Percentiles rank a stretch among this genome's conserved stretches.
Conservation (phyloP, 2,888 invertebrate species). For the Epinotia nisella region DNA sequence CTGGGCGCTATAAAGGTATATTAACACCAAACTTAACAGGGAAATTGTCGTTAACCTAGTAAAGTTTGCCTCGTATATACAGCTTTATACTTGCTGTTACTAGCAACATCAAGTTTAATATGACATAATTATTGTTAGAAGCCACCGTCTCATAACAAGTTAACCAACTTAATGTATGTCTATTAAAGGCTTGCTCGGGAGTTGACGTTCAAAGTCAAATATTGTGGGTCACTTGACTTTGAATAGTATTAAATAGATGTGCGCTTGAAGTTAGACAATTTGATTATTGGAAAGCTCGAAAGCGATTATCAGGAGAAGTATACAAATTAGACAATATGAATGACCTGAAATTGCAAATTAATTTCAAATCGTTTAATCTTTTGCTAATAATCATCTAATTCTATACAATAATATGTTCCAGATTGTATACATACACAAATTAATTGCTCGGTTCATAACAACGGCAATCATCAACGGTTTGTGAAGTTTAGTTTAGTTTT, state of each 20-base stretch:
- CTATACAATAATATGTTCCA: background rate
- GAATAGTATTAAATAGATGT: background rate
- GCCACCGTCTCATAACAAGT: constrained; percentile 1
- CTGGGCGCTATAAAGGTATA: constrained; percentile 37
- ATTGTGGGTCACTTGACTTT: constrained; percentile 12
- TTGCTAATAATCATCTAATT: background rate
- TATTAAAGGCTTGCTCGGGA: constrained; percentile 2
- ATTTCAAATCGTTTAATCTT: background rate
- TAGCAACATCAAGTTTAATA: constrained; percentile 26
- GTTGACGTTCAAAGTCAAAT: constrained; percentile 21
- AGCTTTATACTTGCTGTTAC: constrained; percentile 4
- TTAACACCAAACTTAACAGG: constrained; percentile 41
- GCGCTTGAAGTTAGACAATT: constrained; percentile 23
- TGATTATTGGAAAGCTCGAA: constrained; percentile 10
- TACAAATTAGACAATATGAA: background rate
- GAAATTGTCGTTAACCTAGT: constrained; percentile 43
- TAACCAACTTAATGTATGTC: constrained; percentile 4
- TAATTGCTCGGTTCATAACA: too few relatives aligned
- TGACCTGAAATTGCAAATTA: background rate
- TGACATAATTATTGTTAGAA: constrained; percentile 23
- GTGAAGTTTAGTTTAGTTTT: background rate
- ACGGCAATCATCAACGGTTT: background rate
- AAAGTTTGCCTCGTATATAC: constrained; percentile 14
- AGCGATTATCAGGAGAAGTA: background rate
- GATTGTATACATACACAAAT: background rate